Evolutionary conservation across 2,113 vertebrate genomes (phyloP).

Genomic region (Panthera leo): DNA sequence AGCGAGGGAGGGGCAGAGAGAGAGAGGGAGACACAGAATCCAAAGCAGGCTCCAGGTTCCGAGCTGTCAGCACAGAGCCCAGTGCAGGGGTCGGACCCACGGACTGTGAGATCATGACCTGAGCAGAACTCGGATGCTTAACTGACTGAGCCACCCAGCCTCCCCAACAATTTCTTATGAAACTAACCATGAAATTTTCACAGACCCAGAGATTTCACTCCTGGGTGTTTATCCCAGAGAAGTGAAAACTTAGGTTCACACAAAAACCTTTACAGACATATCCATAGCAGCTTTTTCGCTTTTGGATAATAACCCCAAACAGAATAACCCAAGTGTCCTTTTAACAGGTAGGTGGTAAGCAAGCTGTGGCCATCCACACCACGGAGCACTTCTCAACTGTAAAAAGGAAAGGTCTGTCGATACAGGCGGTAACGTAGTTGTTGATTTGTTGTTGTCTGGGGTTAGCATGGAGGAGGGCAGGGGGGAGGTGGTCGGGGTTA

Average conservation of each 20-base stretch:
- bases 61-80: too few species aligned
- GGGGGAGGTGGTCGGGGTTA: neutral
- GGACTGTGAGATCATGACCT: too few species aligned
- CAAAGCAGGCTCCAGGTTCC: too few species aligned
- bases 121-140: too few species aligned
- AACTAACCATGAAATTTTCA: fast-evolving
- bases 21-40: too few species aligned
- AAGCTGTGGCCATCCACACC: fast-evolving
- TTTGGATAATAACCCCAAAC: neutral
- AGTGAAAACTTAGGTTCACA: neutral
- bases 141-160: too few species aligned
- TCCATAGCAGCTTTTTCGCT: neutral
- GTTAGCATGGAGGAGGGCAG: neutral
- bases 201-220: neutral
- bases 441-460: neutral
- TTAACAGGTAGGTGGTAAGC: neutral
- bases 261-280: neutral
- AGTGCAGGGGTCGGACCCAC: too few species aligned
- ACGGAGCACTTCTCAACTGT: fast-evolving
- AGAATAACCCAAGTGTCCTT: neutral
- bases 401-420: neutral
- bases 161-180: too few species aligned
- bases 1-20: too few species aligned
- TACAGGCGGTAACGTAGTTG: fast-evolving
- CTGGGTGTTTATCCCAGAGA: neutral